phyloP scores from a whole-genome alignment of 1,140 invertebrate species.

The Cephus cinctus region DNA sequence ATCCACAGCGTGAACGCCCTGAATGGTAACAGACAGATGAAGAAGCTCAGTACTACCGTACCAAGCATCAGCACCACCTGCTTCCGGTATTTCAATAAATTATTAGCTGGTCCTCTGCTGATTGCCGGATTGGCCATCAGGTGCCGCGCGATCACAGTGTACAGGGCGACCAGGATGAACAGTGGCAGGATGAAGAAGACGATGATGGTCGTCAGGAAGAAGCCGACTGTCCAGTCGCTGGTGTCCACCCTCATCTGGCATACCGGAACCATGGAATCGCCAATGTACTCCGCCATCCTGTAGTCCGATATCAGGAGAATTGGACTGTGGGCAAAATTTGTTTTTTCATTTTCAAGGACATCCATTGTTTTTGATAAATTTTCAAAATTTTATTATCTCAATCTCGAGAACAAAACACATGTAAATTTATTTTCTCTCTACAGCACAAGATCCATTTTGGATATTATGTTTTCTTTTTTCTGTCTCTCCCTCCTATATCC shows the following conservation, averaged over 20 bases:
- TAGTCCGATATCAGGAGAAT: conserved; percentile 76
- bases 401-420: no score
- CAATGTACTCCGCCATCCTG: conserved; percentile 66
- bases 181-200: conserved; percentile 84
- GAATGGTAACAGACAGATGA: conserved; percentile 86
- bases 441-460: no score
- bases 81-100: conserved; percentile 64
- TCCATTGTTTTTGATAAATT: background rate
- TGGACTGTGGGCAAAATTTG: conserved; percentile 64
- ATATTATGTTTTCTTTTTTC: no score
- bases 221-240: conserved; percentile 71
- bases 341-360: background rate
- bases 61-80: conserved; percentile 87
- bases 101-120: conserved; percentile 62
- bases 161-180: conserved; percentile 75
- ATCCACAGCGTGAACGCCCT: conserved; percentile 83
- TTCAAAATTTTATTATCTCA: background rate
- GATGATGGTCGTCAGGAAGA: conserved; percentile 76
- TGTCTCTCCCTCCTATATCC: no score
- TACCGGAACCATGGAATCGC: conserved; percentile 68
- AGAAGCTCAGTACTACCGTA: conserved; percentile 88
- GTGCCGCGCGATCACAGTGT: conserved; percentile 79
- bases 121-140: conserved; percentile 75
- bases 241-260: conserved; percentile 74
- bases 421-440: no score